phyloP scores from a whole-genome alignment of 2,797 vertebrate species.

The Poeciliopsis gracilis region DNA sequence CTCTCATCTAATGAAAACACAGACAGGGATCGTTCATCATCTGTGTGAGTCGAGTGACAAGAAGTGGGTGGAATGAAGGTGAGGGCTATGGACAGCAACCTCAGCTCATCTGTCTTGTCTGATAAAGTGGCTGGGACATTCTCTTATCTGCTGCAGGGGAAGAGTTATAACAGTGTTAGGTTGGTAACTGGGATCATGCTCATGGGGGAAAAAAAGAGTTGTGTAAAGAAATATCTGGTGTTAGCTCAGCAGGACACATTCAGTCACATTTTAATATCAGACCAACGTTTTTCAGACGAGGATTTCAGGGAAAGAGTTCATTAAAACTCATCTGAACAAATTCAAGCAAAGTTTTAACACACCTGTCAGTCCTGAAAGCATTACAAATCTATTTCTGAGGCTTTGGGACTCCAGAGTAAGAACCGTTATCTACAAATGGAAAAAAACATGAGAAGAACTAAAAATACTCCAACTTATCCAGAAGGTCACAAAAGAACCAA shows the following conservation, averaged over 20 bases:
- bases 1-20: slow-evolving; percentile 46
- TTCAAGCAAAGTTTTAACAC: neutral
- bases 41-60: slow-evolving; percentile 29
- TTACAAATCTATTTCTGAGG: neutral
- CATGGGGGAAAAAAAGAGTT: neutral
- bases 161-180: neutral
- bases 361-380: neutral
- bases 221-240: neutral
- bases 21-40: slow-evolving; percentile 65
- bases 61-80: slow-evolving; percentile 25
- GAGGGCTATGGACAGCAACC: slow-evolving; percentile 20
- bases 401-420: neutral
- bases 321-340: neutral
- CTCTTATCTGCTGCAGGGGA: neutral
- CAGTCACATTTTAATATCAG: neutral
- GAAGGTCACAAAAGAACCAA: neutral
- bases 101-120: slow-evolving; percentile 49
- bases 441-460: neutral
- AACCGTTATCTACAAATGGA: neutral
- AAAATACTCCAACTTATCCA: neutral
- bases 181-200: neutral
- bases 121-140: slow-evolving; percentile 15
- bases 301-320: neutral
- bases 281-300: neutral
- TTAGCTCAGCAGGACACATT: neutral